phyloP scores from a whole-genome alignment of 1,140 invertebrate genomes.

The Atta colombica region DNA sequence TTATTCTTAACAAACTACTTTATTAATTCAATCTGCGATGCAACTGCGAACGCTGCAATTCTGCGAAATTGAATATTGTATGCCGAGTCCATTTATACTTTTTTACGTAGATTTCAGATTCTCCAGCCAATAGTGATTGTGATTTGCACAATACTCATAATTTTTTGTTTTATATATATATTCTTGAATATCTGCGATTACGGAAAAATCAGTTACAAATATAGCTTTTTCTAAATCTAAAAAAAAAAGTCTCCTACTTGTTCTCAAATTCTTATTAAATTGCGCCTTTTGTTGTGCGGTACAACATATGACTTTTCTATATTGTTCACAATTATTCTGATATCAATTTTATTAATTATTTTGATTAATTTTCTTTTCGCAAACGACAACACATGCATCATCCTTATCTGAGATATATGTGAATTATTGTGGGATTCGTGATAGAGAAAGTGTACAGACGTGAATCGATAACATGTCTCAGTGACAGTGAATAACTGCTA shows the following conservation, averaged over 20 bases:
- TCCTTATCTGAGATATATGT: constrained; percentile 70
- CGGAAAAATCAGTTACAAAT: constrained; percentile 4
- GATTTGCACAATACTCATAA: constrained; percentile 1
- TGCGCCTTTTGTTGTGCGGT: constrained; percentile 16
- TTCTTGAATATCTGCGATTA: background rate
- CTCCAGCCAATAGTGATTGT: constrained; percentile 7
- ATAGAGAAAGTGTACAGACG: constrained; percentile 39
- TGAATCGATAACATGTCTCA: constrained; percentile 28
- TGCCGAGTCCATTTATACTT: constrained; percentile 77
- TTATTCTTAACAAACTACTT: background rate
- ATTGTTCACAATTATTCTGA: constrained; percentile 4
- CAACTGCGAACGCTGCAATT: constrained; percentile 38
- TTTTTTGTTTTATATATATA: background rate
- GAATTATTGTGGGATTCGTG: constrained; percentile 45
- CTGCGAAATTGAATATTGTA: constrained; percentile 51
- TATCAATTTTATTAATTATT: constrained; percentile 4
- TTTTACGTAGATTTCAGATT: constrained; percentile 12
- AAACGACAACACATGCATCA: constrained; percentile 68
- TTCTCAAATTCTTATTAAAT: background rate
- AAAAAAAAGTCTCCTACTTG: background rate
- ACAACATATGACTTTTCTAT: background rate
- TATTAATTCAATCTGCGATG: constrained; percentile 22
- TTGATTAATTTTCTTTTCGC: background rate
- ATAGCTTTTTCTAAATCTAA: background rate
- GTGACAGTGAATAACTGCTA: constrained; percentile 32